phyloP scores from a whole-genome alignment of 2,888 invertebrate species.

The Xestia rhomboidea region DNA sequence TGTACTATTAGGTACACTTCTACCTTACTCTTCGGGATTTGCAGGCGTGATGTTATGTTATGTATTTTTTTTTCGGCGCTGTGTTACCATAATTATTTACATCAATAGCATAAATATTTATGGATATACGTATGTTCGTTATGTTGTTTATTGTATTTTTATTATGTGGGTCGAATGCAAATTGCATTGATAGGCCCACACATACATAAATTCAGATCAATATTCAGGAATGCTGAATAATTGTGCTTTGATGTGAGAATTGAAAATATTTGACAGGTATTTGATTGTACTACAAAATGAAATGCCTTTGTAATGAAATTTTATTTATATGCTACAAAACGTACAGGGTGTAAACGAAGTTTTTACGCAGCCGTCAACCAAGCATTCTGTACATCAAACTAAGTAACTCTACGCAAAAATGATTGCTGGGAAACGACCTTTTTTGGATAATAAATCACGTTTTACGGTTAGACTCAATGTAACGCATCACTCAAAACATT shows the following conservation, averaged over 20 bases:
- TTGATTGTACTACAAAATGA: background rate
- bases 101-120: conserved; percentile 67
- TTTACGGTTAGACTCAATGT: background rate
- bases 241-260: conserved; percentile 31
- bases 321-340: background rate
- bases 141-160: conserved; percentile 67
- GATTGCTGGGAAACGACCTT: background rate
- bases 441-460: background rate
- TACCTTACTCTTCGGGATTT: too few species aligned
- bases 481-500: too few species aligned
- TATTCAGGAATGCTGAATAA: conserved; percentile 45
- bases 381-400: too few species aligned
- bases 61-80: conserved; percentile 33
- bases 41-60: too few species aligned
- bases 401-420: background rate
- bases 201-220: conserved; percentile 45
- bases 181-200: conserved; percentile 58
- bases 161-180: conserved; percentile 65
- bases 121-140: conserved; percentile 58
- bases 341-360: background rate
- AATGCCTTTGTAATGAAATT: background rate
- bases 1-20: too few species aligned
- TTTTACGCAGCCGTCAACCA: background rate
- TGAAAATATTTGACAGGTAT: conserved; percentile 26
- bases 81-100: conserved; percentile 54